Conservation (phyloP, 2,113 vertebrate genomes). For the Recurvirostra avosetta region DNA sequence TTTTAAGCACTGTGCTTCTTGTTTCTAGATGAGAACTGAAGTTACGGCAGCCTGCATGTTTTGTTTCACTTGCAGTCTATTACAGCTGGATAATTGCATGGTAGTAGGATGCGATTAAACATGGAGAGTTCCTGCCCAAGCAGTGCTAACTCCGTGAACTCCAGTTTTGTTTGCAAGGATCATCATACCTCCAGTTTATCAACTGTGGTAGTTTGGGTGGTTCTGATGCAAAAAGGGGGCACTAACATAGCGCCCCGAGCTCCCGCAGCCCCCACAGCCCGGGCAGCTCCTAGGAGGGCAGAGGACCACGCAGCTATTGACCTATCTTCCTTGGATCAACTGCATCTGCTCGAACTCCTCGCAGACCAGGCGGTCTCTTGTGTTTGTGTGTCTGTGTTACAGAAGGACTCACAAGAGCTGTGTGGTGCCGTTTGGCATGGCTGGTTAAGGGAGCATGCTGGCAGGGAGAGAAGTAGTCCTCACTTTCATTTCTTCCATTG, state of each 20-base stretch:
- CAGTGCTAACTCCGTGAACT: neutral
- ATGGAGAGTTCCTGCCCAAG: neutral
- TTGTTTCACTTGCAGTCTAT: conserved; percentile 14
- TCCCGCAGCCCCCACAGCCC: accelerated
- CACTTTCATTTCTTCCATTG: neutral
- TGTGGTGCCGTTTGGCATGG: neutral
- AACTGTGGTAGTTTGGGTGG: neutral
- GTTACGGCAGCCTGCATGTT: conserved; percentile 27
- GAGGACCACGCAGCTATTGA: neutral
- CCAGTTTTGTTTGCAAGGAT: neutral
- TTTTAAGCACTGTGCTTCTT: conserved; percentile 59
- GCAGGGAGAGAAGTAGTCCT: neutral
- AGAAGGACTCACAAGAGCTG: neutral
- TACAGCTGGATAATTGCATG: neutral
- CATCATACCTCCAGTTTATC: accelerated
- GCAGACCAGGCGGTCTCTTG: neutral
- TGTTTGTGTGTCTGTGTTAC: neutral
- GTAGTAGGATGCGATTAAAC: neutral
- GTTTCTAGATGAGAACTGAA: conserved; percentile 10
- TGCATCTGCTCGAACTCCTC: accelerated
- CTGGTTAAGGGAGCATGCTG: neutral
- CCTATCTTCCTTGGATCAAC: neutral
- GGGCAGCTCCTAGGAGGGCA: neutral
- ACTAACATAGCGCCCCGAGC: accelerated
- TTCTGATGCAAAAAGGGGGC: neutral